phyloP scores from a whole-genome alignment of 1,140 invertebrate genomes.

The Copidosoma floridanum region DNA sequence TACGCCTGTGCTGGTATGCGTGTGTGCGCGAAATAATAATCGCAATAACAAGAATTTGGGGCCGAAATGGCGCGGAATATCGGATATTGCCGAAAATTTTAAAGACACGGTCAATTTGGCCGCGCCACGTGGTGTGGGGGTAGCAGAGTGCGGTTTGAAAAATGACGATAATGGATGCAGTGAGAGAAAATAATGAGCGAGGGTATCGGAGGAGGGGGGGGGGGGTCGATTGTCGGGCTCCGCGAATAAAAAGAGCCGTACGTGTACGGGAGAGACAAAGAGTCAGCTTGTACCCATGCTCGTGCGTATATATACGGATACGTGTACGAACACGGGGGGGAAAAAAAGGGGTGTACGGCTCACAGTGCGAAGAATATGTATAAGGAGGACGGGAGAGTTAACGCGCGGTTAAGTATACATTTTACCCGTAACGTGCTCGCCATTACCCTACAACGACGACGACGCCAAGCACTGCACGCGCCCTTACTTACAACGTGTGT shows the following conservation, averaged over 20 bases:
- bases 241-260: neutral
- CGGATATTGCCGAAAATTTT: no score
- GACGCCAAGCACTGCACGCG: conserved; percentile 42
- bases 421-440: conserved; percentile 58
- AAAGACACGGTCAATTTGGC: conserved; percentile 22
- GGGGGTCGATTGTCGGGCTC: neutral
- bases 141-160: conserved; percentile 15
- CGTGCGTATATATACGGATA: neutral
- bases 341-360: neutral
- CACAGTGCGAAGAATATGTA: neutral
- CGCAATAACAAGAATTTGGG: neutral
- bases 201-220: conserved; percentile 3
- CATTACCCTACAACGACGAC: conserved; percentile 54
- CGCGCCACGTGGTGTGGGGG: no score
- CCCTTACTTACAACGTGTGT: no score
- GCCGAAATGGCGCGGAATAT: conserved; percentile 9
- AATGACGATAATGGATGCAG: conserved; percentile 27
- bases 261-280: neutral
- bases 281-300: neutral
- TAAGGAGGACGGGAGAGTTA: conserved; percentile 4
- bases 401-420: conserved; percentile 52
- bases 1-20: neutral
- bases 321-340: no score
- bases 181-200: conserved; percentile 24
- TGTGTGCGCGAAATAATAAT: neutral